Base-by-base conservation (phyloP, 1,140 invertebrate species). In the Tetragonula clypearis region DNA sequence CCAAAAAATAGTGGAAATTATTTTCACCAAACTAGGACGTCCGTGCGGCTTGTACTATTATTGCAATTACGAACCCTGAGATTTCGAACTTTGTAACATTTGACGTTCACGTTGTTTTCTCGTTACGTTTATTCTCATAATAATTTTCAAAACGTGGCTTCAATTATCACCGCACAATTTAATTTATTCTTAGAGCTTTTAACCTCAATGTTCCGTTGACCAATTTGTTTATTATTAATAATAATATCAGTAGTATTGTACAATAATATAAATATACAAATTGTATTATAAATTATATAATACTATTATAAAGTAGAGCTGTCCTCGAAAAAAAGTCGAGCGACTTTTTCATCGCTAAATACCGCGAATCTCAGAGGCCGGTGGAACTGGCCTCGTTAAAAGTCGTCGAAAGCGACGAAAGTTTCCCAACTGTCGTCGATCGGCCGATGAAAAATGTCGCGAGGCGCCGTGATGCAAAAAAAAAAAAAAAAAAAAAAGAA, bases 401-500 rank as follows among this genome's bases (percentile, higher is more conserved):
- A 14, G 23, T 8, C 0, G 26, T 55, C 8, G 19, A 53, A 11
- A 26, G 19, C 5, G 30, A 21, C 21, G 11, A 30, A 21, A 19
- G 49, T 21, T 41, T 56, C 58, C 26, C 3, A 49, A 1, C 17
- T 5, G 12, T 73, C n/a, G 41, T 23, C 53, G n/a, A 35, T 30
- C 19, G 11, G 23, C 9, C 53, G 68, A 4, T 73, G 56, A 73
- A 81, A 73, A 49, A 49, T 60, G n/a, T 26, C 12, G 19, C 21
- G 60, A 30, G 21, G 26, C 12, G 14, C 12, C 60, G 41, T 8
- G 60, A 62, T 4, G 12, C 9, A 66, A 56, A 49, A 82, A 82
- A 35, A 74, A 56, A 49, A 30, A 82, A 82, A 35, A 74, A 56
- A 49, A 74, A 56, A 49, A 30, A 82, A 82, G n/a, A 74, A 56